These are phyloP conservation scores for Lindbergichthys nudifrons DNA, from an alignment of 2,797 vertebrate species.

Conservation along the genomic window DNA sequence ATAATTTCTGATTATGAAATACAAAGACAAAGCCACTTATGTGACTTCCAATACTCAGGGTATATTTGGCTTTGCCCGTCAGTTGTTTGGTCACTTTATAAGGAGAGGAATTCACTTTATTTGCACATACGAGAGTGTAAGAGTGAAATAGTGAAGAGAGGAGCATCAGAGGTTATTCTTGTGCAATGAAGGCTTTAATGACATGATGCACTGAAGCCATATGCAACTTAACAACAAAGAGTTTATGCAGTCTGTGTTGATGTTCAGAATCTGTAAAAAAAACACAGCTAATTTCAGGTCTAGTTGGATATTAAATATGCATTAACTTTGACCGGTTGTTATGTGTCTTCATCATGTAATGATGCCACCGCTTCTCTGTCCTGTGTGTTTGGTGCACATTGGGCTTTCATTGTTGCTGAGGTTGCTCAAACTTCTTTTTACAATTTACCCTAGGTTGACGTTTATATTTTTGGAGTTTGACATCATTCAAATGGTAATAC, in stretches of 20 bases:
- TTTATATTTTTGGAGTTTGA: too few relatives aligned
- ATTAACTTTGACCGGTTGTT: background rate
- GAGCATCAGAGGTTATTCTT: background rate
- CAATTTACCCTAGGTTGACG: too few relatives aligned
- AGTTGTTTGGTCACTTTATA: background rate
- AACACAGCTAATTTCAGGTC: background rate
- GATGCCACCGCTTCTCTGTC: too few relatives aligned
- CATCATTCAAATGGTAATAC: too few relatives aligned
- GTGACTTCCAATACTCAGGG: background rate
- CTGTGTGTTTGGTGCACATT: background rate
- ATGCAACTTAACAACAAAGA: background rate
- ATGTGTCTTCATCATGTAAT: background rate
- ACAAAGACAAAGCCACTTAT: slow-evolving; percentile 13
- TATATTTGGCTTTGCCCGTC: slow-evolving; percentile 2
- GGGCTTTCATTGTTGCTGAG: background rate
- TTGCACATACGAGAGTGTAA: slow-evolving; percentile 13
- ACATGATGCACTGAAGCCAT: background rate
- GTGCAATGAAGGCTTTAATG: background rate
- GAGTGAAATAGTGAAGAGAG: background rate
- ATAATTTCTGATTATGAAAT: slow-evolving; percentile 38
- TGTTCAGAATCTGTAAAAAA: background rate
- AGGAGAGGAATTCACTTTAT: slow-evolving; percentile 13
- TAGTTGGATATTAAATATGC: background rate
- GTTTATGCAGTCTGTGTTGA: background rate
- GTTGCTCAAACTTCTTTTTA: too few relatives aligned